phyloP scores from a whole-genome alignment of 2,888 invertebrate species.

The Stegana nigrithorax region DNA sequence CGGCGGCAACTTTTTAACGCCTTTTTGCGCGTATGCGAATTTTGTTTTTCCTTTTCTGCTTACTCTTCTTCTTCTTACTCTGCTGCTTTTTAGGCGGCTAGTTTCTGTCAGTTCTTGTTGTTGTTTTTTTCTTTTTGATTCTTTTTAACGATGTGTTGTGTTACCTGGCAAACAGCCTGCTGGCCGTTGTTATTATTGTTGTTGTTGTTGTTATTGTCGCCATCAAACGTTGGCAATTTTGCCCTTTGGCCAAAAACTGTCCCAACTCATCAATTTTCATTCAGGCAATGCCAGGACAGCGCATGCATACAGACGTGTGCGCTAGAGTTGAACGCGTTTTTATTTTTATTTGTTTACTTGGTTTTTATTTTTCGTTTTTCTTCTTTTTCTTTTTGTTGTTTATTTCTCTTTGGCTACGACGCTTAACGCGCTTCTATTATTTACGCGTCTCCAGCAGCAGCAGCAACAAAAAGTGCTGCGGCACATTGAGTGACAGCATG shows the following conservation, averaged over 20 bases:
- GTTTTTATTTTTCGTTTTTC: background rate
- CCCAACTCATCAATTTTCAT: conserved; percentile 62
- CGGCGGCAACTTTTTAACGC: too few species aligned
- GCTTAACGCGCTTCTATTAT: background rate
- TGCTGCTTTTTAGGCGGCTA: too few species aligned
- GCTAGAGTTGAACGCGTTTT: conserved; percentile 21
- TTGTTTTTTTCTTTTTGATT: conserved; percentile 3
- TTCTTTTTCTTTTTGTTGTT: background rate
- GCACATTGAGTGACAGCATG: background rate
- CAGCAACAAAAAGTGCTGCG: background rate
- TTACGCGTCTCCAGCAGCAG: background rate
- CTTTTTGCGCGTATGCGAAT: too few species aligned
- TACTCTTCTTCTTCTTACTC: too few species aligned
- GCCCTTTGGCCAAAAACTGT: conserved; percentile 63
- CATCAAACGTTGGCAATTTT: too few species aligned
- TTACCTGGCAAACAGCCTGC: background rate
- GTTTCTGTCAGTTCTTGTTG: conserved; percentile 22
- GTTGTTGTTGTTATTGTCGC: conserved; percentile 33
- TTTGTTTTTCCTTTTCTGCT: too few species aligned
- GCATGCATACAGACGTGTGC: background rate
- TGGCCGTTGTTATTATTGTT: background rate
- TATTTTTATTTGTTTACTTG: conserved; percentile 53
- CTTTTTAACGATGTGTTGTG: background rate
- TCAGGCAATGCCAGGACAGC: conserved; percentile 37
- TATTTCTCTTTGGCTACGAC: conserved; percentile 15